A percentile compares a stretch with the other conserved stretches of the same genome.
Evolutionary conservation across 2,888 invertebrate species (phyloP).

Genomic region (Epistrophe grossulariae): DNA sequence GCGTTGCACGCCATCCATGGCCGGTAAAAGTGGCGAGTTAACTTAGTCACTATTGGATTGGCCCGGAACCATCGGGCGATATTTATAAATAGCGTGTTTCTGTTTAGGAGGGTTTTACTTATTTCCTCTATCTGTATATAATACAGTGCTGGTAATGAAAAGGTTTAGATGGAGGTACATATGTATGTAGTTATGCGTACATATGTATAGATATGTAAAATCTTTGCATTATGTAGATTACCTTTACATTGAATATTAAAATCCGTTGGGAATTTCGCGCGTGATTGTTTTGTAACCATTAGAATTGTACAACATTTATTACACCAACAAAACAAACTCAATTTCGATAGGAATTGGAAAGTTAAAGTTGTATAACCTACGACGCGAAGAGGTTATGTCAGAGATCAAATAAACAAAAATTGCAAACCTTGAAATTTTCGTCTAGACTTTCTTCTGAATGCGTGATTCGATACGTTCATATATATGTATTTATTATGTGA

Average conservation of each 20-base stretch:
- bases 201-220: neutral
- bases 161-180: neutral
- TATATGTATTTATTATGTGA: neutral
- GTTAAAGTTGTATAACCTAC: conserved; percentile 12
- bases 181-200: neutral
- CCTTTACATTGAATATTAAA: neutral
- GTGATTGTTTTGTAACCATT: conserved; percentile 19
- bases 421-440: conserved; percentile 2
- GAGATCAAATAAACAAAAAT: conserved; percentile 29
- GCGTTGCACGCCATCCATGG: neutral
- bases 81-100: conserved; percentile 58
- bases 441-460: neutral
- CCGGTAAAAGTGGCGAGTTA: neutral
- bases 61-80: conserved; percentile 65
- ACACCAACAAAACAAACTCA: no score
- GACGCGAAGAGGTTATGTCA: conserved; percentile 2
- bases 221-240: neutral
- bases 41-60: conserved; percentile 51
- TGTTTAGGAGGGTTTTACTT: neutral
- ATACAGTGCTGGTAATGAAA: neutral
- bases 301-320: neutral
- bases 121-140: neutral
- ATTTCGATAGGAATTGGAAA: neutral
- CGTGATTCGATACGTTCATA: neutral
- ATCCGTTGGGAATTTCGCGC: conserved; percentile 17